These are phyloP conservation scores for Eupeodes luniger DNA, from an alignment of 2,888 invertebrate species.

Conservation along the genomic window DNA sequence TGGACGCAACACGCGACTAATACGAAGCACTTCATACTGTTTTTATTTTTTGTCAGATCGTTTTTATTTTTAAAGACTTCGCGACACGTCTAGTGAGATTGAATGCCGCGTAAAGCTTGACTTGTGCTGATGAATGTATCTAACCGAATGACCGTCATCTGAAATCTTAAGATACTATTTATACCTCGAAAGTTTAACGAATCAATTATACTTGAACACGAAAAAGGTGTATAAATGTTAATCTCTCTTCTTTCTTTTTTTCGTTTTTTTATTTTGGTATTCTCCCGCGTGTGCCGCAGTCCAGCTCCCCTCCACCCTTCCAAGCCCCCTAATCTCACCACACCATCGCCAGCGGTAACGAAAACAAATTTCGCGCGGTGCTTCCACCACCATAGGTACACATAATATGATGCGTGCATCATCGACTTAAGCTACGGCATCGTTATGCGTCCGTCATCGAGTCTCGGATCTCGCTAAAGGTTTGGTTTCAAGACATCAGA, in stretches of 20 bases:
- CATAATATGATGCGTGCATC: conserved; percentile 2
- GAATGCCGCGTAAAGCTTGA: conserved; percentile 37
- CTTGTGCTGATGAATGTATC: conserved; percentile 74
- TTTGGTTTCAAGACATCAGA: conserved; percentile 51
- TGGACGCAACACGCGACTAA: conserved; percentile 66
- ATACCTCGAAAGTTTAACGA: conserved; percentile 77
- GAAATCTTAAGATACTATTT: conserved; percentile 77
- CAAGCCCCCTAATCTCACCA: not conserved
- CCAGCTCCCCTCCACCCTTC: not conserved
- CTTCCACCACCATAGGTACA: conserved; percentile 48
- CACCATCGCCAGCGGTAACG: conserved; percentile 6
- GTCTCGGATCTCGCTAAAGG: conserved; percentile 46
- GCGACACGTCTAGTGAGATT: conserved; percentile 13
- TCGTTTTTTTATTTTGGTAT: conserved; percentile 40
- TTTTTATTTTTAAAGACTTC: not conserved
- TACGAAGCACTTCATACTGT: conserved; percentile 73
- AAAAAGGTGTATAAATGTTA: conserved; percentile 73
- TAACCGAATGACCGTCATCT: conserved; percentile 77
- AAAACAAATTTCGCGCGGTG: conserved; percentile 65
- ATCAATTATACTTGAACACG: conserved; percentile 74
- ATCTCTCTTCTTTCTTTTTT: conserved; percentile 73
- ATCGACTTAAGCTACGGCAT: not conserved
- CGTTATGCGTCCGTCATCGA: conserved; percentile 27
- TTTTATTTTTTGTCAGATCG: not conserved
- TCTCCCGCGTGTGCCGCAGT: conserved; percentile 49